Percentiles rank a stretch among this genome's conserved stretches.
phyloP scores from a whole-genome alignment of 2,888 invertebrate genomes.

The Atrina japonica region DNA sequence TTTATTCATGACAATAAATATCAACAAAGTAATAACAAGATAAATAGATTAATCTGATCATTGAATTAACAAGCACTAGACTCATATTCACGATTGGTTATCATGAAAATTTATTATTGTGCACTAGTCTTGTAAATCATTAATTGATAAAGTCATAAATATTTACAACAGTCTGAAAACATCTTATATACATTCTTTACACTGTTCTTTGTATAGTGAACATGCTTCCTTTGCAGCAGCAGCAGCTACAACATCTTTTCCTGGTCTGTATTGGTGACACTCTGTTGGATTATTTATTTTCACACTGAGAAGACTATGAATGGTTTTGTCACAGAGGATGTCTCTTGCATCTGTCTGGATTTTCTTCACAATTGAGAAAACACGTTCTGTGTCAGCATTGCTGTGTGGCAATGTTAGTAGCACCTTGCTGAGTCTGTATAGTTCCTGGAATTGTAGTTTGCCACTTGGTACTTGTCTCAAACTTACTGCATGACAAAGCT shows the following conservation, averaged over 20 bases:
- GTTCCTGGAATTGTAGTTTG: conserved; percentile 14
- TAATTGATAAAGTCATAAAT: too few relatives aligned
- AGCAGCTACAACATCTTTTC: neutral
- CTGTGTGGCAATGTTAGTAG: conserved; percentile 29
- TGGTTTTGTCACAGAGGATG: conserved; percentile 23
- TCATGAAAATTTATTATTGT: too few relatives aligned
- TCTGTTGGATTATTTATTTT: conserved; percentile 28
- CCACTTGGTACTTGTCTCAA: neutral
- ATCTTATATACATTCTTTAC: too few relatives aligned
- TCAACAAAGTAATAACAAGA: too few relatives aligned
- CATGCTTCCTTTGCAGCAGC: neutral
- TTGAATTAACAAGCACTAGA: too few relatives aligned
- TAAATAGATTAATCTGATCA: too few relatives aligned
- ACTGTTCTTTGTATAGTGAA: too few relatives aligned
- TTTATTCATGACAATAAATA: too few relatives aligned
- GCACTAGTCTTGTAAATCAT: too few relatives aligned
- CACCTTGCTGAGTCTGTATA: conserved; percentile 23
- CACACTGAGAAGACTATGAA: conserved; percentile 21
- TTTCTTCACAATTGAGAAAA: conserved; percentile 39
- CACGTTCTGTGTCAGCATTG: conserved; percentile 40
- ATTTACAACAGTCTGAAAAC: too few relatives aligned
- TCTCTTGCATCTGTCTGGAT: conserved; percentile 41
- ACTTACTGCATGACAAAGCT: neutral
- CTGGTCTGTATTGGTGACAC: conserved; percentile 18
- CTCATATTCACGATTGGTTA: too few relatives aligned